A percentile compares a stretch with the other conserved stretches of the same genome.
These are phyloP conservation scores for Cacoxenus indagator DNA, from an alignment of 2,888 invertebrate genomes.

Conservation along the genomic window DNA sequence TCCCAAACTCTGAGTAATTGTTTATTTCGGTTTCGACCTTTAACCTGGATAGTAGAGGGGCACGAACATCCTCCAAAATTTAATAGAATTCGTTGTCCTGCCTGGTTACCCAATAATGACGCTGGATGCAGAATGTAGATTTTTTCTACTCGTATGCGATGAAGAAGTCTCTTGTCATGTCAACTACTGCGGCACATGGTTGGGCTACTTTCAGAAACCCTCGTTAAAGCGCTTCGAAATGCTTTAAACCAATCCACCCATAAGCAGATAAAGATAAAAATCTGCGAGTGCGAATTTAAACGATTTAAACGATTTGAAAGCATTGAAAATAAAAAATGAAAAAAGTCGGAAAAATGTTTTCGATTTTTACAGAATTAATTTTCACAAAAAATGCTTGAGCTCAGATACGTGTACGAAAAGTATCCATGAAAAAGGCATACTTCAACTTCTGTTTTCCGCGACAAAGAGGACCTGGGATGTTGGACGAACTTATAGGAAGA, in stretches of 20 bases:
- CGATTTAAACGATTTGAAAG: background rate
- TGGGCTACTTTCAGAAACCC: too few species aligned
- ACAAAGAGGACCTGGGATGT: background rate
- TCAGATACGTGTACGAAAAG: background rate
- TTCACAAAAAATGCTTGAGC: background rate
- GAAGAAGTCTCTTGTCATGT: too few species aligned
- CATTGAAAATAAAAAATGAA: background rate
- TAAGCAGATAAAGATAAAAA: background rate
- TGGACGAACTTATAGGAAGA: background rate
- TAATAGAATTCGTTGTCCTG: too few species aligned
- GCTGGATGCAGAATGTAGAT: too few species aligned
- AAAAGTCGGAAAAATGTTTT: slow-evolving; percentile 3
- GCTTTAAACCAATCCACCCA: background rate
- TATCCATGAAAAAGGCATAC: slow-evolving; percentile 16
- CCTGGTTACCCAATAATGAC: too few species aligned
- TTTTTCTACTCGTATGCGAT: too few species aligned
- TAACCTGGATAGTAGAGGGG: too few species aligned
- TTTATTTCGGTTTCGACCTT: too few species aligned
- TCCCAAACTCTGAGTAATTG: too few species aligned
- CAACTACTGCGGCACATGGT: too few species aligned
- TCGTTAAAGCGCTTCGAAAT: background rate
- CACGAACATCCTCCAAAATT: too few species aligned
- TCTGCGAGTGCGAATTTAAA: background rate
- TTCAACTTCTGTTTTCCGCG: slow-evolving; percentile 27
- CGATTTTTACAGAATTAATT: slow-evolving; percentile 10